Evolutionary conservation across 1,140 invertebrate species (phyloP), one percentile per base, ranked within the genome.

Genomic region (Arctopsyche grandis): DNA sequence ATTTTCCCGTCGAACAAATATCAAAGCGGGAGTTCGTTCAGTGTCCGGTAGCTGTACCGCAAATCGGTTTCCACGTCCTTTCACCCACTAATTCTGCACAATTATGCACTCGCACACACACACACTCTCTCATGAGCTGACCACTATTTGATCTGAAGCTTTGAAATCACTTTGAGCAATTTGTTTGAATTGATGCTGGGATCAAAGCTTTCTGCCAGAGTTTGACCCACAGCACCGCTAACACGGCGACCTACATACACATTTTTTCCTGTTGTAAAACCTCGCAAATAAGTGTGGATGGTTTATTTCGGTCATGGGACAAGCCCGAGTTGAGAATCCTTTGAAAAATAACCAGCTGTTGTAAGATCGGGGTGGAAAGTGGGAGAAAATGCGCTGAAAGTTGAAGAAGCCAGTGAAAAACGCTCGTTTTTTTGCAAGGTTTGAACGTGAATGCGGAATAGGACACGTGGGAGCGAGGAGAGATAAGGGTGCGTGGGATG

Each of bases 1-100:
- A 60, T 60, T 60, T 60, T 60, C 58, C 21, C 58, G 58, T 22
- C 21, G 58, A 60, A 22, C 58, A 22, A 60, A 60, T 22, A 52
- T 52, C 48, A 52, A 52, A 52, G 48, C 16, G 12, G 12, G 10
- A 12, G n/a, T n/a, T 7, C 29, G 29, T 38, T 38, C 29, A 38
- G 7, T 38, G 29, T 38, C 29, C 29, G 48, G 1, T 52, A 52
- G 16, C 10, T 52, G 12, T 52, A 60, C 58, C n/a, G 14, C 58
- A 9, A 22, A 16, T 22, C n/a, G 9, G n/a, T 60, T 22, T 60
- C 19, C 21, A 22, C 58, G 58, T 21, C 58, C 21, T 52, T 52
- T 52, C 16, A 16, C 16, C 48, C 16, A 52, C 10, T 52, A 52
- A 52, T 52, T 22, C 9, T 22, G 58, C 21, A 60, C 58, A 60